phyloP scores from a whole-genome alignment of 2,113 vertebrate genomes.

The Rynchops niger region DNA sequence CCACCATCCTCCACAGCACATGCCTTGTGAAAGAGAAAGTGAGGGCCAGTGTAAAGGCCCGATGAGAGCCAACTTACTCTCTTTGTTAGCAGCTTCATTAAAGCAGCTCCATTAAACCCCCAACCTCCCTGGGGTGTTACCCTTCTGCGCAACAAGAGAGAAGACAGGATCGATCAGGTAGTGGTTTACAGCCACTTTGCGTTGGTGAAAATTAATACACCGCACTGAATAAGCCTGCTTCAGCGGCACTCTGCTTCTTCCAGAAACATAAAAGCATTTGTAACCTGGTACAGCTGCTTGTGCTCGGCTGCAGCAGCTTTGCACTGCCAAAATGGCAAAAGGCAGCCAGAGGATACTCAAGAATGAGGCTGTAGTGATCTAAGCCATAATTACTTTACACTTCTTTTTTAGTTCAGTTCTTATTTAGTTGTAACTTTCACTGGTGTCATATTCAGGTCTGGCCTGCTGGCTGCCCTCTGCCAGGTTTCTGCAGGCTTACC shows the following conservation, averaged over 20 bases:
- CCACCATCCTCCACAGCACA: background rate
- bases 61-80: background rate
- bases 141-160: background rate
- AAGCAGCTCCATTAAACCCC: background rate
- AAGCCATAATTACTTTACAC: conserved; percentile 32
- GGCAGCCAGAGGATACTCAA: conserved; percentile 9
- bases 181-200: background rate
- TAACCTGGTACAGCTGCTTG: background rate
- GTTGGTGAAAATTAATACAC: background rate
- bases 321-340: background rate
- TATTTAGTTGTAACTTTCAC: background rate
- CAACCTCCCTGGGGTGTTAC: background rate
- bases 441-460: background rate
- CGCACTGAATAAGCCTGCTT: background rate
- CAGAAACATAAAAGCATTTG: background rate
- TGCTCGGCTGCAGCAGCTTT: background rate
- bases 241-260: background rate
- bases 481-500: background rate
- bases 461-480: background rate
- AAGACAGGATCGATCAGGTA: background rate
- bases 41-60: background rate
- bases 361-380: conserved; percentile 1
- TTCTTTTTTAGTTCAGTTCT: conserved; percentile 12
- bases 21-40: background rate
- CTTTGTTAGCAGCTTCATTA: background rate